phyloP scores from a whole-genome alignment of 2,113 vertebrate genomes.

The Bolborhynchus lineola region DNA sequence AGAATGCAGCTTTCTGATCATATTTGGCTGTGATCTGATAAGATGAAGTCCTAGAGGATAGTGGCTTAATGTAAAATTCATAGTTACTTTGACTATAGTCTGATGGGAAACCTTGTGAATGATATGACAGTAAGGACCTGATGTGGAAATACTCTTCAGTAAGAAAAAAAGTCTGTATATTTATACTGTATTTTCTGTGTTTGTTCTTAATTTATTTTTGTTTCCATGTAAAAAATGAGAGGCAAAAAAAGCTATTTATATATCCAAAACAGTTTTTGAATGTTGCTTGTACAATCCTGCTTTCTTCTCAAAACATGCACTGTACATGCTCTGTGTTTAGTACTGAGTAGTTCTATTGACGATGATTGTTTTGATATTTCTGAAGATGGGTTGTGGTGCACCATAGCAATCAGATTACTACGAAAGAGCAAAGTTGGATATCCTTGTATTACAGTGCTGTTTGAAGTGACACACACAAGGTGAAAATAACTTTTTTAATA shows the following conservation, averaged over 20 bases:
- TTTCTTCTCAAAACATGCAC: neutral
- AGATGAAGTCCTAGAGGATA: neutral
- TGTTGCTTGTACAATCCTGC: neutral
- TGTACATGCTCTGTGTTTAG: neutral
- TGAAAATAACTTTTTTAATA: neutral
- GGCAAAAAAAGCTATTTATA: neutral
- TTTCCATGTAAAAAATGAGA: neutral
- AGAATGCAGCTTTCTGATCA: neutral
- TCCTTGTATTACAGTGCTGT: neutral
- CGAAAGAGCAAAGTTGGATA: neutral
- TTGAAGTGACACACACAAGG: neutral
- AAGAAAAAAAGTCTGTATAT: neutral
- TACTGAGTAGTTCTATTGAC: neutral
- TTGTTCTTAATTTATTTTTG: neutral
- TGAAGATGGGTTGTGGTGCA: neutral
- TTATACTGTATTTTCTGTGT: neutral
- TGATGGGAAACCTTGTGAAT: constrained; percentile 1
- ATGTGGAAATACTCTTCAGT: neutral
- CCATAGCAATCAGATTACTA: neutral
- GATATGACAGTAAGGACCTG: neutral
- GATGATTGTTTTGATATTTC: neutral
- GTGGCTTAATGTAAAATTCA: constrained; percentile 18
- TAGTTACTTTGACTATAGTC: neutral
- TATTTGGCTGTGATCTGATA: neutral
- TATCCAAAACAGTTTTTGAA: neutral